These are phyloP conservation scores for Marisa cornuarietis DNA, from an alignment of 1,140 invertebrate species.

Conservation along the genomic window DNA sequence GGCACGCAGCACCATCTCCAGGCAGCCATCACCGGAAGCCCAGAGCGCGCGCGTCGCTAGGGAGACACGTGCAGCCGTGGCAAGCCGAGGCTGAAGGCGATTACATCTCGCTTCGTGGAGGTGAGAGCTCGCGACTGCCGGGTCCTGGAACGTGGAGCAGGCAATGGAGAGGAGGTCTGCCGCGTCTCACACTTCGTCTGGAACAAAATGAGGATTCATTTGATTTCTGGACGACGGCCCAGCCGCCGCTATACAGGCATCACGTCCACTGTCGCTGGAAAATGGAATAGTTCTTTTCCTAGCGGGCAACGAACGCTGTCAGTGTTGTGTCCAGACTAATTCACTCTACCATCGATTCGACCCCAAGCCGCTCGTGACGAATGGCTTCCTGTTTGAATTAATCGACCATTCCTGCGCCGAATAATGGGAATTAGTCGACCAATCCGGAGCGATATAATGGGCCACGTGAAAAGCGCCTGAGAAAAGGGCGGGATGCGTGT, in stretches of 20 bases:
- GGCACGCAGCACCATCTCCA: no score
- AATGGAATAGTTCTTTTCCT: slow-evolving; percentile 3
- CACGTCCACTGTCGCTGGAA: not conserved
- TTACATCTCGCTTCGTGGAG: no score
- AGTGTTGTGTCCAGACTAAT: not conserved
- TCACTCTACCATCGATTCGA: not conserved
- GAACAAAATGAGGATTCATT: slow-evolving; percentile 10
- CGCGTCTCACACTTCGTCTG: not conserved
- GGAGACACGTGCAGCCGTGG: no score
- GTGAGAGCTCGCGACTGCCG: no score
- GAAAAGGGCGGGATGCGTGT: not conserved
- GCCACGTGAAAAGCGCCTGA: not conserved
- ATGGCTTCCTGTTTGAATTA: slow-evolving; percentile 9
- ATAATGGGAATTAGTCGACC: not conserved
- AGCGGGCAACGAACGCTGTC: not conserved
- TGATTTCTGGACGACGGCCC: slow-evolving; percentile 1
- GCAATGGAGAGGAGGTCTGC: no score
- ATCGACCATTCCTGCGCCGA: slow-evolving; percentile 7
- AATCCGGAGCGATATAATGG: not conserved
- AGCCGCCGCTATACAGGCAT: not conserved
- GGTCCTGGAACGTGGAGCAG: no score
- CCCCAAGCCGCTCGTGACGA: not conserved
- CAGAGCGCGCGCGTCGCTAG: no score
- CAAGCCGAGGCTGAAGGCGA: no score
- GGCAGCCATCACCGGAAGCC: no score